Base-by-base conservation (phyloP, 1,140 invertebrate species). In the Drosophila saltans region DNA sequence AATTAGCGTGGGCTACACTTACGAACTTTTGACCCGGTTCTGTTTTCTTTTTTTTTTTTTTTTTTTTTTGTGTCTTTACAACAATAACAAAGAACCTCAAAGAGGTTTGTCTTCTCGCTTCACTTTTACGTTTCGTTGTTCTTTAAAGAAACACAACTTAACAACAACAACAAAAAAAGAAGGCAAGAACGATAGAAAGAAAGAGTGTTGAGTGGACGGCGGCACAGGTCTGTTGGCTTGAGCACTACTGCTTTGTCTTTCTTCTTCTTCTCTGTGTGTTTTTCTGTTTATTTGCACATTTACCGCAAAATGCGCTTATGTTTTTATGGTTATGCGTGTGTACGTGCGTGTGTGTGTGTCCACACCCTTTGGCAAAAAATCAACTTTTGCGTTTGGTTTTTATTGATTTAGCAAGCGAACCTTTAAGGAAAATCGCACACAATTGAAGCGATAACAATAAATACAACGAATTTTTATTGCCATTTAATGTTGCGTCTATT, bases 21-120 rank as follows among this genome's bases (percentile, higher is more conserved):
- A 48, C 84, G 84, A 89, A 89, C 84, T 89, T 89, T 89, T 89
- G 84, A 89, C 84, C 84, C 84, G 74, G 79, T 85, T 16, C 16
- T 16, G 16, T 16, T 16, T 16, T 16, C 16, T 16, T 16, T 16
- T 16, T 16, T 16, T 16, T 16, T 16, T 16, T 16, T 16, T 16
- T 16, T 16, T 89, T 67, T 59, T 56, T 67, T 61, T 65, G 41
- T 61, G 10, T 1, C 6, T 39, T 55, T 59, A 68, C 55, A 74
- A 72, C 79, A 86, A 79, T 73, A 86, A 86, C 78, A 86, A 77
- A 77, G 82, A 66, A 69, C 70, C 33, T 36, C 33, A 36, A 36
- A 36, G 33, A 36, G 33, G 6, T 6, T 4, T 48, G 21, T 16
- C 21, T 21, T 73, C 33, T 67, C 43, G 48, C 71, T 61, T 57